phyloP scores from a whole-genome alignment of 2,797 vertebrate genomes.

The Sarcoramphus papa region DNA sequence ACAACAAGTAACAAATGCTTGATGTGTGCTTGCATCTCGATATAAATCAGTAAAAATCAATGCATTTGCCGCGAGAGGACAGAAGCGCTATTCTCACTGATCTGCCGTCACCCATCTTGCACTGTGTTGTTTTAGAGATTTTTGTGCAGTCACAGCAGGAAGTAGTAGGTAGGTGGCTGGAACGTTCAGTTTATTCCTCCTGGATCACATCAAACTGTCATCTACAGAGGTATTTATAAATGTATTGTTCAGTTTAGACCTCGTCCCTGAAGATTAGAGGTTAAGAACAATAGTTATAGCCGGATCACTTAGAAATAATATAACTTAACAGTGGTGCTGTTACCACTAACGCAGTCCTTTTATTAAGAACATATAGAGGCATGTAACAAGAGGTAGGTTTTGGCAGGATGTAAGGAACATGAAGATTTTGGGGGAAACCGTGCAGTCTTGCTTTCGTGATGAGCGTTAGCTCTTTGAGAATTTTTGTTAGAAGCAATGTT shows the following conservation, averaged over 20 bases:
- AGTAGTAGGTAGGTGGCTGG: neutral
- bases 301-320: neutral
- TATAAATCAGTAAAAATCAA: neutral
- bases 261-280: neutral
- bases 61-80: neutral
- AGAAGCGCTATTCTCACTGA: neutral
- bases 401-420: neutral
- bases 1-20: neutral
- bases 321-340: neutral
- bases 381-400: fast-evolving
- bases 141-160: neutral
- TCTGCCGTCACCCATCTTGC: too few relatives aligned
- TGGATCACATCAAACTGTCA: neutral
- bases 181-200: neutral
- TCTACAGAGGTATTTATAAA: neutral
- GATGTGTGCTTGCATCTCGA: fast-evolving
- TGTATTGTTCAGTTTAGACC: neutral
- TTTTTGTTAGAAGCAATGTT: neutral
- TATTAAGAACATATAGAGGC: too few relatives aligned
- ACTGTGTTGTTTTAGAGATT: neutral
- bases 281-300: neutral
- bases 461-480: fast-evolving
- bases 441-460: fast-evolving
- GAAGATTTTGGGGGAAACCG: neutral
- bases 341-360: neutral